These are phyloP conservation scores for Dasysyrphus albostriatus DNA, from an alignment of 2,888 invertebrate genomes.

Conservation along the genomic window DNA sequence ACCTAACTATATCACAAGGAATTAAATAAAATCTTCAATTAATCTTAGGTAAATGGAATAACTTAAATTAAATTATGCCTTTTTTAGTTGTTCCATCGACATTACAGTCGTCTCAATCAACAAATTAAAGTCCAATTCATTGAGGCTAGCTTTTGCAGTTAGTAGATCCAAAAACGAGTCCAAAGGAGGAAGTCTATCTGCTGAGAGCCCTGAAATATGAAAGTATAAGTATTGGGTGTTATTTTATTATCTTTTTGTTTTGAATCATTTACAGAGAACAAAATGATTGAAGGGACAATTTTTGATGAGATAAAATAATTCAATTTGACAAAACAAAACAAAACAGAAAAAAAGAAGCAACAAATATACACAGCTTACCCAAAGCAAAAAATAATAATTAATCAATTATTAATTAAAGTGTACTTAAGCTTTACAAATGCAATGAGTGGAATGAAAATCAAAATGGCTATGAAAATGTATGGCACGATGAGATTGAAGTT, in stretches of 20 bases:
- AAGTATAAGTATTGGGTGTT: not conserved
- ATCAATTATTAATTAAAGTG: constrained; percentile 12
- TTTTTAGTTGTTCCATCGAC: constrained; percentile 81
- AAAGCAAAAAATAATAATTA: constrained; percentile 3
- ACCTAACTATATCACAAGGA: constrained; percentile 53
- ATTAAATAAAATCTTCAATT: constrained; percentile 26
- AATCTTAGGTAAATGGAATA: not conserved
- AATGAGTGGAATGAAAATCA: constrained; percentile 60
- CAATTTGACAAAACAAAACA: not conserved
- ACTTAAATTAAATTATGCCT: constrained; percentile 12
- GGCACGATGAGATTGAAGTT: constrained; percentile 28
- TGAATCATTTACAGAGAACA: not conserved
- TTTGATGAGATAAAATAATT: constrained; percentile 12
- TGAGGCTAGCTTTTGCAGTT: constrained; percentile 93
- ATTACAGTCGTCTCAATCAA: constrained; percentile 91
- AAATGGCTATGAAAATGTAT: constrained; percentile 45
- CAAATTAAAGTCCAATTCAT: constrained; percentile 93
- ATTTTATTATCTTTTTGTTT: not conserved
- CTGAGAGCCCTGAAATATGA: constrained; percentile 87
- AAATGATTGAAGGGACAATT: not conserved
- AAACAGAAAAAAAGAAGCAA: not conserved
- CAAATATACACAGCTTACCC: constrained; percentile 48
- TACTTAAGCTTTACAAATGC: constrained; percentile 46
- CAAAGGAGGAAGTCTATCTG: constrained; percentile 90
- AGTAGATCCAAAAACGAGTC: constrained; percentile 93